Percentiles rank a stretch among this genome's conserved stretches.
phyloP scores from a whole-genome alignment of 1,140 invertebrate species.

The Goniozus legneri region DNA sequence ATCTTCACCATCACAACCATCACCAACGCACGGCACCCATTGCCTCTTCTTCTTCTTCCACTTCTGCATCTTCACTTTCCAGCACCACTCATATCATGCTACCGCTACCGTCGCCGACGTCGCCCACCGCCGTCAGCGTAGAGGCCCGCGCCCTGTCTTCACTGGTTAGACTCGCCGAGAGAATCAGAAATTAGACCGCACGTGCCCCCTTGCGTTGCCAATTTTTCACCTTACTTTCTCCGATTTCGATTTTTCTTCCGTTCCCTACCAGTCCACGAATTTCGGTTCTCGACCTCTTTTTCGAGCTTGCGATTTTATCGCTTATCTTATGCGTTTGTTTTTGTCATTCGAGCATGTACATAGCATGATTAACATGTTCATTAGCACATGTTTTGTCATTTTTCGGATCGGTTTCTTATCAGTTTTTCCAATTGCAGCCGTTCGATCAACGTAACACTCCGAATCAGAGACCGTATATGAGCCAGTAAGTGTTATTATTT shows the following conservation, averaged over 20 bases:
- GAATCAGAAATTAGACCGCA: constrained; percentile 29
- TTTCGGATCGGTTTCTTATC: neutral
- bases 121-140: constrained; percentile 31
- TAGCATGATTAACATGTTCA: constrained; percentile 21
- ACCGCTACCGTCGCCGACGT: constrained; percentile 35
- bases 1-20: constrained; percentile 22
- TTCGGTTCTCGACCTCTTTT: too few relatives aligned
- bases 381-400: neutral
- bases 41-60: constrained; percentile 35
- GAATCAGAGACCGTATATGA: constrained; percentile 64
- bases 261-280: too few relatives aligned
- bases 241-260: neutral
- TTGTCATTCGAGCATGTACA: neutral
- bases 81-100: constrained; percentile 50
- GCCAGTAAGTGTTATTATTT: constrained; percentile 59
- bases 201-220: too few relatives aligned
- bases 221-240: constrained; percentile 6
- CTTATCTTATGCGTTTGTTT: too few relatives aligned
- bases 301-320: too few relatives aligned
- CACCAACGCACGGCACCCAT: constrained; percentile 32
- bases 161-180: constrained; percentile 46
- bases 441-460: constrained; percentile 46
- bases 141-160: constrained; percentile 37
- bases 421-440: constrained; percentile 43
- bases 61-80: constrained; percentile 48